Base-by-base conservation (phyloP, 2,797 vertebrate species). In the Channallabes apus region DNA sequence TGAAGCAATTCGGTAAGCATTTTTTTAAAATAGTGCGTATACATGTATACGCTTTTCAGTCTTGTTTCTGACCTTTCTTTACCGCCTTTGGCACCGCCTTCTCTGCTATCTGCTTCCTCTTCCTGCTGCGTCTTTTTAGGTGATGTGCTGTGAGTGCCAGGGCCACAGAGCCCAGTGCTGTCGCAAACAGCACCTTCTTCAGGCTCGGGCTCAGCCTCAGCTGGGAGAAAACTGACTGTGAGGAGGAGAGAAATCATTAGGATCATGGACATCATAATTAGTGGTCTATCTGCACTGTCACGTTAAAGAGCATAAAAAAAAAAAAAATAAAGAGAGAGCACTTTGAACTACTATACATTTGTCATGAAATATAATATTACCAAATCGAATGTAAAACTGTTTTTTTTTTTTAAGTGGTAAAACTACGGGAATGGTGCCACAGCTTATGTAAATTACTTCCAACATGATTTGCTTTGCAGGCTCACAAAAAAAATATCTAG, bases 141-240 rank as follows among this genome's bases (percentile, higher is more conserved):
- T 99, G 98, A 85, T 99, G 98, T 18, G 98, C 98, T 0, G 98
- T 97, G n/a, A 99, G 95, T 56, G 98, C 98, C 93, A 99, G 91
- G 0, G 98, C 97, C 0, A 99, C 97, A 0, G 97, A 99, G 56
- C 98, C 98, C 3, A 99, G 95, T 0, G 98, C 97, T 0, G 98
- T 99, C 85, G 98, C 98, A 78, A 99, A 98, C 80, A 99, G 94
- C 86, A 99, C 97, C 90, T 98, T 99, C 90, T 98, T 97, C 83
- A 99, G 94, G 92, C 94, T 97, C 0, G 98, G 98, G 0, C 95
- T 96, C 41, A 99, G 93, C 62, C 95, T 95, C 82, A 99, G 94
- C 94, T 99, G 97, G 4, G 98, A 98, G 94, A 99, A 99, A 20
- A 97, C 97, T 17, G 95, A 95, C 96, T 97, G 85, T 27, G 83